A percentile compares a stretch with the other conserved stretches of the same genome.
phyloP scores from a whole-genome alignment of 1,140 invertebrate genomes.

The Drosophila novamexicana region DNA sequence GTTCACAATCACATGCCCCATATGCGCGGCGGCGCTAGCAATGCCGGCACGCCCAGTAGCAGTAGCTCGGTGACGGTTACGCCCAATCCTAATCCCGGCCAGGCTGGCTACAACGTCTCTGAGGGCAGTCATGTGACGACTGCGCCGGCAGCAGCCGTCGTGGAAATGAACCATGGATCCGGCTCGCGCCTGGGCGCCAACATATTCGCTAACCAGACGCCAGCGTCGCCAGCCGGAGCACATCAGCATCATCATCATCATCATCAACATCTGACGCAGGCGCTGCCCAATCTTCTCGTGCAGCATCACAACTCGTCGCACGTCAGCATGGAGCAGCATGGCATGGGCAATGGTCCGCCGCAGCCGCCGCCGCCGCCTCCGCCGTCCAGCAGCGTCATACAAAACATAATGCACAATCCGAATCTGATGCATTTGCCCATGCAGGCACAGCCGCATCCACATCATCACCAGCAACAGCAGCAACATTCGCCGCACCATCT shows the following conservation, averaged over 20 bases:
- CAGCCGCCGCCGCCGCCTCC: constrained; percentile 17
- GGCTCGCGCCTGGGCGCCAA: constrained; percentile 27
- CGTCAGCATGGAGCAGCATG: constrained; percentile 58
- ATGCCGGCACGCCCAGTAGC: constrained; percentile 1
- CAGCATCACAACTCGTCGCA: constrained; percentile 63
- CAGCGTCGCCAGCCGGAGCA: constrained; percentile 34
- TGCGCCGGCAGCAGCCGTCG: not conserved
- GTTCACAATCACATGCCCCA: constrained; percentile 84
- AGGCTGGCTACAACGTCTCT: constrained; percentile 50
- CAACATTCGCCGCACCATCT: constrained; percentile 60
- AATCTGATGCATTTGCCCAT: constrained; percentile 76
- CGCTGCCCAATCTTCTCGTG: constrained; percentile 70
- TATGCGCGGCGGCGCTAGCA: constrained; percentile 62
- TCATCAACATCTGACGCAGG: constrained; percentile 61
- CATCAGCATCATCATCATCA: constrained; percentile 53
- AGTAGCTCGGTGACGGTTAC: constrained; percentile 32
- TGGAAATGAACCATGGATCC: constrained; percentile 57
- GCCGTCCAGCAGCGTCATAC: constrained; percentile 51
- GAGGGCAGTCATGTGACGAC: constrained; percentile 47
- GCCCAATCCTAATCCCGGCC: constrained; percentile 54
- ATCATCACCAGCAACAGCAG: constrained; percentile 58
- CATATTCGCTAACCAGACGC: constrained; percentile 56
- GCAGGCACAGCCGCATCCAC: constrained; percentile 36
- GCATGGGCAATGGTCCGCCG: constrained; percentile 27
- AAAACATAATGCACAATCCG: constrained; percentile 73